Percentiles rank a stretch among this genome's conserved stretches.
phyloP scores from a whole-genome alignment of 2,888 invertebrate genomes.

The Dasypolia templi region DNA sequence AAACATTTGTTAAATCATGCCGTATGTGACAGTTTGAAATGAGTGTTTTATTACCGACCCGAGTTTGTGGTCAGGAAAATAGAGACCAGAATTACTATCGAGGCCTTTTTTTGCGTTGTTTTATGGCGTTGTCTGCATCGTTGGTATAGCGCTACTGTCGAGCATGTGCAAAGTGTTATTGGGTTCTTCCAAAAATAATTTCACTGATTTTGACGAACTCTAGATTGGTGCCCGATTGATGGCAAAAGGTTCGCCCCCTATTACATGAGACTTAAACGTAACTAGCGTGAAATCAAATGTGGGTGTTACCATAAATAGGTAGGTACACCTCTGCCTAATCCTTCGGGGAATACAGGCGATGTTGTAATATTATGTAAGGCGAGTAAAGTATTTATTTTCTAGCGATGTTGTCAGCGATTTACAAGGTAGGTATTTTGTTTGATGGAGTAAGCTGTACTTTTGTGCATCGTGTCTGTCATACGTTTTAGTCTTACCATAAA shows the following conservation, averaged over 20 bases:
- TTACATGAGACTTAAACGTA: neutral
- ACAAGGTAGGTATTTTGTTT: neutral
- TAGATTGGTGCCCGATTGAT: neutral
- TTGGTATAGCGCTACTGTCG: neutral
- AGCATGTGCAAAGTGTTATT: neutral
- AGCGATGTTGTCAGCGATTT: too few species aligned
- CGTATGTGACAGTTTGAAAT: slow-evolving; percentile 66
- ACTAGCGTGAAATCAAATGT: too few species aligned
- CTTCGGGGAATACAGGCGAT: fast-evolving
- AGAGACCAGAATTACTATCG: slow-evolving; percentile 16
- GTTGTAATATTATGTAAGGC: neutral
- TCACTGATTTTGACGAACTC: too few species aligned
- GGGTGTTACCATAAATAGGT: neutral
- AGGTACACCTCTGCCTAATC: neutral
- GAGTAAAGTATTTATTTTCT: neutral
- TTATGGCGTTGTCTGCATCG: neutral
- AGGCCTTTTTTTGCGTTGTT: neutral
- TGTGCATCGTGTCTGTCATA: neutral
- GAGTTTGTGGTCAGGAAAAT: slow-evolving; percentile 49
- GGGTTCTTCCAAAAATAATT: neutral
- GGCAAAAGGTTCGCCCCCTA: neutral
- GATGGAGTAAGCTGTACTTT: too few species aligned
- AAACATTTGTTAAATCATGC: slow-evolving; percentile 73
- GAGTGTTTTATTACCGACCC: slow-evolving; percentile 70
- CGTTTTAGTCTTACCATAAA: neutral